Evolutionary conservation across 2,888 invertebrate species (phyloP).

Genomic region (Rotaria sp.): DNA sequence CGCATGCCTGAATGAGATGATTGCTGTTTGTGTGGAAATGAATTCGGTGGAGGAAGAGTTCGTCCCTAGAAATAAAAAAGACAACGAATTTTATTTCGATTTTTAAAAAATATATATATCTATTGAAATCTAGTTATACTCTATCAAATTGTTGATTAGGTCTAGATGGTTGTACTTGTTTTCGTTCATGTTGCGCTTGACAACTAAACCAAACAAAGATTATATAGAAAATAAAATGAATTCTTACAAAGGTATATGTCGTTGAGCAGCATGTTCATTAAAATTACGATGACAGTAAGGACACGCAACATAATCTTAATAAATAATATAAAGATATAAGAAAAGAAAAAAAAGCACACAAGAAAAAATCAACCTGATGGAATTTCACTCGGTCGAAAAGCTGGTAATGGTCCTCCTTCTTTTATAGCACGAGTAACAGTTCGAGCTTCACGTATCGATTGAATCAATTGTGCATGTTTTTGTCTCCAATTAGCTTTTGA

Average conservation of each 20-base stretch:
- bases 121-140: background rate
- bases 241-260: slow-evolving; percentile 75
- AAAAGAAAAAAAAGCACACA: background rate
- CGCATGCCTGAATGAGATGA: background rate
- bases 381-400: slow-evolving; percentile 52
- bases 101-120: background rate
- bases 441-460: slow-evolving; percentile 80
- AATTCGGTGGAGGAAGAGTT: background rate
- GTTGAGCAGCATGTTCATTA: slow-evolving; percentile 77
- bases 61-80: background rate
- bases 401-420: slow-evolving; percentile 57
- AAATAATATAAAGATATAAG: background rate
- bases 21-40: background rate
- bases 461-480: slow-evolving; percentile 86
- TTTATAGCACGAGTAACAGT: slow-evolving; percentile 61
- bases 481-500: slow-evolving; percentile 71
- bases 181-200: background rate
- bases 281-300: slow-evolving; percentile 80
- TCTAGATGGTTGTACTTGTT: background rate
- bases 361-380: slow-evolving; percentile 46
- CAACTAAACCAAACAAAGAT: background rate
- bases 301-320: slow-evolving; percentile 65
- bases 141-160: slow-evolving; percentile 17
- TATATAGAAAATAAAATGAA: too few relatives aligned
- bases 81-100: too few relatives aligned